Percentiles rank a stretch among this genome's conserved stretches.
These are phyloP conservation scores for Phalloptychus januarius DNA, from an alignment of 2,797 vertebrate species.

Conservation along the genomic window DNA sequence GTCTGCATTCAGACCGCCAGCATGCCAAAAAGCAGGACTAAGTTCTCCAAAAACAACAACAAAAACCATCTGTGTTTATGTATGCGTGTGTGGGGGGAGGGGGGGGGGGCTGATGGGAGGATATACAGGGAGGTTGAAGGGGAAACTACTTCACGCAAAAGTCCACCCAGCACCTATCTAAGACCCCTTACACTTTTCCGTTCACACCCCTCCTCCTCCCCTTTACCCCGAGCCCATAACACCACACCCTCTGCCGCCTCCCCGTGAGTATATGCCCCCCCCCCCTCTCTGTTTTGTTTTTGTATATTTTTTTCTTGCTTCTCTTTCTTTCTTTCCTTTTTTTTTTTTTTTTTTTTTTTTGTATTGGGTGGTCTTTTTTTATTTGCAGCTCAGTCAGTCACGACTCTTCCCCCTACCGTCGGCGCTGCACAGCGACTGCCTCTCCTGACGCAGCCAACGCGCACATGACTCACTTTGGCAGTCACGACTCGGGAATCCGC, in stretches of 20 bases:
- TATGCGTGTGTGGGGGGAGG: too few species aligned
- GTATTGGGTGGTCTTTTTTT: slow-evolving; percentile 77
- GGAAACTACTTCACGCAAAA: slow-evolving; percentile 34
- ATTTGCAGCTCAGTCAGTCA: slow-evolving; percentile 95
- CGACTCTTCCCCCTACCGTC: slow-evolving; percentile 94
- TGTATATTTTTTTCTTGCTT: slow-evolving; percentile 8
- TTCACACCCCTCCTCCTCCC: not conserved
- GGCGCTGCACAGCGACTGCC: slow-evolving; percentile 95
- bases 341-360: slow-evolving; percentile 39
- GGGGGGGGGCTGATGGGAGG: slow-evolving; percentile 1
- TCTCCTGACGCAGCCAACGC: slow-evolving; percentile 96
- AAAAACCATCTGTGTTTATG: too few species aligned
- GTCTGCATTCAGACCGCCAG: slow-evolving; percentile 81
- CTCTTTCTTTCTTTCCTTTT: slow-evolving; percentile 18
- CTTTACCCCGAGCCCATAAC: not conserved
- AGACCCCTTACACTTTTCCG: slow-evolving; percentile 2
- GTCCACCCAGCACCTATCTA: slow-evolving; percentile 16
- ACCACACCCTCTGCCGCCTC: not conserved
- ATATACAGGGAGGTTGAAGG: slow-evolving; percentile 14
- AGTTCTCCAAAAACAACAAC: slow-evolving; percentile 36
- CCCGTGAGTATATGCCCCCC: slow-evolving; percentile 18
- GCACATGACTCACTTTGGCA: slow-evolving; percentile 98
- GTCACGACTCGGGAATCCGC: slow-evolving; percentile 98
- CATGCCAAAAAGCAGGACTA: slow-evolving; percentile 68
- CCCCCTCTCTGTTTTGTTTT: not conserved